Evolutionary conservation across 2,888 invertebrate species (phyloP), one percentile per base, ranked within the genome.

Genomic region (Agriopis aurantiaria): DNA sequence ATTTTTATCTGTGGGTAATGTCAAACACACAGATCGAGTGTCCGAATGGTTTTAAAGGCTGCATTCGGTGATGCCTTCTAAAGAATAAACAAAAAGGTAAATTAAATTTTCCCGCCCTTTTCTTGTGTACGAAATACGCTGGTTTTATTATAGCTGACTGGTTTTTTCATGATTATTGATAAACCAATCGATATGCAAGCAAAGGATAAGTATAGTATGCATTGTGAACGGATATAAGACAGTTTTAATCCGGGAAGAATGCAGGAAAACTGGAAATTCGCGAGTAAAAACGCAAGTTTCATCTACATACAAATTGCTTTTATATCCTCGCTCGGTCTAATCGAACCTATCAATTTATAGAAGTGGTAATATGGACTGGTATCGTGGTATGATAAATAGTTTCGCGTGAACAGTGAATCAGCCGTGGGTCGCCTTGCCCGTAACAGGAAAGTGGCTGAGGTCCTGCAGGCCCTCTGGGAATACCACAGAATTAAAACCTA

Each of bases 321-420:
- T 43, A 55, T 46, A 12, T 59, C 53, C 14, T 41, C 33, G 55
- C 17, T 46, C 11, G 11, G 43, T 10, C 11, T 8, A 48, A 55
- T 43, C 12, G 33, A 23, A 14, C 33, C 8, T 17, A 52, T 46
- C 51, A 11, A 43, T 70, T 57, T 63, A 60, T 63, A 56, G 70
- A 23, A 63, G 33, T 46, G 10, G n/a, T 40, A 57, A 43, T 17
- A 43, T 14, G 17, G 43, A 57, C 41, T 14, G 17, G 58, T 45
- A 46, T 57, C 43, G 60, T 33, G 57, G 59, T 56, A 72, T 78
- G 76, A 80, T 80, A 81, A 80, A 77, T 81, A 79, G 77, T 73
- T 84, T 83, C 79, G 75, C 69, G 72, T 80, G 81, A 75, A 77
- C 81, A 84, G 83, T 88, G 86, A 90, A 83, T 91, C 88, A 90